Conservation (phyloP, 2,888 invertebrate species). For the Hedychridium roseum region DNA sequence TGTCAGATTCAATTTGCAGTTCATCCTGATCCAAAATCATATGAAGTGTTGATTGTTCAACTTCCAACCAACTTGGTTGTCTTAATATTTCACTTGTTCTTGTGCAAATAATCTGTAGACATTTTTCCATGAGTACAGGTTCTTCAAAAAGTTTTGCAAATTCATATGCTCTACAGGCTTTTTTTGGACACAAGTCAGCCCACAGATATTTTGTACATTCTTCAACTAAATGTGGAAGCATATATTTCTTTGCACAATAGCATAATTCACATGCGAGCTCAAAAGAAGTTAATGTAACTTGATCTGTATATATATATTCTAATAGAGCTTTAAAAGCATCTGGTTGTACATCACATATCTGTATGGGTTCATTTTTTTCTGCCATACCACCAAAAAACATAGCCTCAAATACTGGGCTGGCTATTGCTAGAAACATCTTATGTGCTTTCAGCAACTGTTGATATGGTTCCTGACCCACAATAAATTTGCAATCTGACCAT, state of each 20-base stretch:
- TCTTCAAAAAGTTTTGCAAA: conserved; percentile 88
- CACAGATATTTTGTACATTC: conserved; percentile 86
- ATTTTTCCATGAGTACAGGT: conserved; percentile 81
- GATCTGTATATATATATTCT: conserved; percentile 85
- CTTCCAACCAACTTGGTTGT: conserved; percentile 80
- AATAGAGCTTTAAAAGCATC: conserved; percentile 84
- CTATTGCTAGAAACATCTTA: conserved; percentile 84
- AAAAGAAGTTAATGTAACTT: conserved; percentile 79
- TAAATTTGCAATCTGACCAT: conserved; percentile 85
- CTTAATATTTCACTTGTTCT: conserved; percentile 79
- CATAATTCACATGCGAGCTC: conserved; percentile 88
- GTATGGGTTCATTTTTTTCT: conserved; percentile 79
- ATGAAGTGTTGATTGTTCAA: conserved; percentile 77
- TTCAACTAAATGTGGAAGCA: conserved; percentile 83
- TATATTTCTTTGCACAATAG: conserved; percentile 88
- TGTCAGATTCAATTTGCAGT: conserved; percentile 77
- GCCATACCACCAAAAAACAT: conserved; percentile 89
- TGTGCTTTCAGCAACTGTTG: conserved; percentile 79
- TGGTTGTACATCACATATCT: conserved; percentile 84
- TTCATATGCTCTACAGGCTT: conserved; percentile 86
- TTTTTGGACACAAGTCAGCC: conserved; percentile 80
- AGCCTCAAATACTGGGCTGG: conserved; percentile 87
- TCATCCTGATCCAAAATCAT: conserved; percentile 79
- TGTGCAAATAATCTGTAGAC: conserved; percentile 81
- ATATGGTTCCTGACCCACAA: conserved; percentile 81